A percentile compares a stretch with the other conserved stretches of the same genome.
These are phyloP conservation scores for Entomyzon cyanotis DNA, from an alignment of 2,113 vertebrate species.

Conservation along the genomic window DNA sequence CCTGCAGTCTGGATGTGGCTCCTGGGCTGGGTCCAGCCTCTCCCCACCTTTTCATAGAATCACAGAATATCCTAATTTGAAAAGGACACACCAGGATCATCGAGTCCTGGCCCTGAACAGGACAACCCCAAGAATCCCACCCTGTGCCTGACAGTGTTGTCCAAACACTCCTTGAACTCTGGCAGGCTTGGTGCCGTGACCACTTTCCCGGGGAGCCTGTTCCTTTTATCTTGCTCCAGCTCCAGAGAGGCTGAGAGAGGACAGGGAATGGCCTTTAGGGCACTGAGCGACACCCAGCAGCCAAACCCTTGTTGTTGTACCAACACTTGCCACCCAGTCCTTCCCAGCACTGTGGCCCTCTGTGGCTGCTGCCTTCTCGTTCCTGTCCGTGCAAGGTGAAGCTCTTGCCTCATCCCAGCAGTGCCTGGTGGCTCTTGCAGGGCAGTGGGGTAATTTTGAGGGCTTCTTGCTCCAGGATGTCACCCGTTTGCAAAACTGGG, in stretches of 20 bases:
- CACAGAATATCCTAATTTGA: not conserved
- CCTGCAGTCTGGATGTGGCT: not conserved
- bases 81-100: not conserved
- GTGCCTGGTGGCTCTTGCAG: not conserved
- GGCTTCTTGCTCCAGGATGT: not conserved
- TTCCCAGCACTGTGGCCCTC: not conserved
- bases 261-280: not conserved
- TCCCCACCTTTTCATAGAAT: not conserved
- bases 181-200: not conserved
- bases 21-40: not conserved
- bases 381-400: not conserved
- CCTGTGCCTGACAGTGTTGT: not conserved
- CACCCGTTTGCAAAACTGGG: not conserved
- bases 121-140: not conserved
- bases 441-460: not conserved
- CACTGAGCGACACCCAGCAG: not conserved
- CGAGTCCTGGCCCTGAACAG: not conserved
- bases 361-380: not conserved
- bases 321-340: not conserved
- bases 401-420: not conserved
- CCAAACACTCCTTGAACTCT: not conserved
- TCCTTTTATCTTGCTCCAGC: not conserved
- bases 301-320: not conserved
- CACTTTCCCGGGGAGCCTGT: not conserved
- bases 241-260: not conserved